Percentiles rank a stretch among this genome's conserved stretches.
phyloP scores from a whole-genome alignment of 2,113 vertebrate species.

The Calonectris borealis region DNA sequence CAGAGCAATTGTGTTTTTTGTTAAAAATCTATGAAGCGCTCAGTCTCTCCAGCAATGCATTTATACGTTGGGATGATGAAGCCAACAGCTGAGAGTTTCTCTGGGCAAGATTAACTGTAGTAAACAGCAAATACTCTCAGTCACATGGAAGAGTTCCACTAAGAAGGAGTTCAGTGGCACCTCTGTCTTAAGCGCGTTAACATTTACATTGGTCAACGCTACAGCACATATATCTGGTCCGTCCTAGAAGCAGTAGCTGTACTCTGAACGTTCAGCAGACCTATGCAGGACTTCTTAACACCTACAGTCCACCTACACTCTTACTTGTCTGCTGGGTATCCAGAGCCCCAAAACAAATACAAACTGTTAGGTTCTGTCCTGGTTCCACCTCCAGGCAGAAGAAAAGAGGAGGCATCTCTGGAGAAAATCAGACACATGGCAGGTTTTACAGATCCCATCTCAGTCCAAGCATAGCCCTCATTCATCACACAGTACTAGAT shows the following conservation, averaged over 20 bases:
- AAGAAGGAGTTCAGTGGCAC: not conserved
- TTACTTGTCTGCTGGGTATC: not conserved
- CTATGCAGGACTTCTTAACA: not conserved
- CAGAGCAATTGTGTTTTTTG: not conserved
- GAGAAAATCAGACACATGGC: not conserved
- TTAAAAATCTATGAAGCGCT: not conserved
- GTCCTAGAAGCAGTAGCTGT: not conserved
- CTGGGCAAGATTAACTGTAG: not conserved
- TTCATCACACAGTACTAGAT: not conserved
- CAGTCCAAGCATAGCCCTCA: not conserved
- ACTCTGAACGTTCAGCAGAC: not conserved
- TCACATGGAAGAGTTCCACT: not conserved
- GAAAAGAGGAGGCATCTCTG: not conserved
- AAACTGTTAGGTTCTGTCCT: not conserved
- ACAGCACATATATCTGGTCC: not conserved
- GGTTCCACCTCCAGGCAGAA: not conserved
- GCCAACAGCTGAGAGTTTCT: not conserved
- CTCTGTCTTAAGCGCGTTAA: not conserved
- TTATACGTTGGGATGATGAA: not conserved
- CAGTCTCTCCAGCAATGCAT: not conserved
- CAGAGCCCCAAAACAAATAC: not conserved
- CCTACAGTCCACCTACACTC: not conserved
- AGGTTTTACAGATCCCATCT: not conserved
- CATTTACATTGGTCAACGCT: not conserved
- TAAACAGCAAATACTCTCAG: not conserved